Percentiles rank a stretch among this genome's conserved stretches.
Conservation (phyloP, 1,140 invertebrate genomes). For the Caenorhabditis latens region DNA sequence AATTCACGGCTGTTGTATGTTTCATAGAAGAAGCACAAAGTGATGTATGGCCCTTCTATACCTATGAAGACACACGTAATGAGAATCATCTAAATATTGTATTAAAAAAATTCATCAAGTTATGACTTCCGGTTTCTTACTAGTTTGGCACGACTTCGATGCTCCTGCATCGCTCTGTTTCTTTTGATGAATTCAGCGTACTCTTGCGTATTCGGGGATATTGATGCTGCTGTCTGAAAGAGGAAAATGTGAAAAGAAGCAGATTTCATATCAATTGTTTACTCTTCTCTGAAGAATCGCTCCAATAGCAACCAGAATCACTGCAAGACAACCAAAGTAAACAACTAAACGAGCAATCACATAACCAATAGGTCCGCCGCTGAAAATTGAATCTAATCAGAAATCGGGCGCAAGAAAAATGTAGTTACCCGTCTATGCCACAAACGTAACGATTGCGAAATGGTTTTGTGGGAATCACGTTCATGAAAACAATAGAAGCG, state of each 20-base stretch:
- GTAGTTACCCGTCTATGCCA: conserved; percentile 25
- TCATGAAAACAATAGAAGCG: conserved; percentile 33
- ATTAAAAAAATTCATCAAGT: neutral
- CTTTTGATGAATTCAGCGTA: conserved; percentile 42
- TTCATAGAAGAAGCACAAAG: conserved; percentile 36
- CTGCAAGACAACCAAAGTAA: conserved; percentile 22
- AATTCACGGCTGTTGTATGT: conserved; percentile 43
- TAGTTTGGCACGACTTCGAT: conserved; percentile 25
- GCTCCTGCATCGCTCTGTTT: conserved; percentile 42
- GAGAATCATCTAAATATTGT: neutral
- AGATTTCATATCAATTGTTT: neutral
- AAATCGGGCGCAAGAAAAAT: too few species aligned
- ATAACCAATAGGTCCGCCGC: conserved; percentile 33
- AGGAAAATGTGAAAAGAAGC: neutral
- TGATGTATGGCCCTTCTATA: conserved; percentile 39
- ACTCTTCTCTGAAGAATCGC: conserved; percentile 48
- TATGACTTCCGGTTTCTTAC: neutral
- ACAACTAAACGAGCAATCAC: conserved; percentile 37
- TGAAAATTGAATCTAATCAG: neutral
- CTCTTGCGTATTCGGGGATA: conserved; percentile 19
- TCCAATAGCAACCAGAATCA: conserved; percentile 32
- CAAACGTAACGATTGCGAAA: conserved; percentile 46
- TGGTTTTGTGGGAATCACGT: conserved; percentile 33
- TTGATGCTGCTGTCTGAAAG: conserved; percentile 35
- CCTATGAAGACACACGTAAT: conserved; percentile 15